Evolutionary conservation across 1,140 invertebrate genomes (phyloP), one percentile per base, ranked within the genome.

Genomic region (Cydia pomonella): DNA sequence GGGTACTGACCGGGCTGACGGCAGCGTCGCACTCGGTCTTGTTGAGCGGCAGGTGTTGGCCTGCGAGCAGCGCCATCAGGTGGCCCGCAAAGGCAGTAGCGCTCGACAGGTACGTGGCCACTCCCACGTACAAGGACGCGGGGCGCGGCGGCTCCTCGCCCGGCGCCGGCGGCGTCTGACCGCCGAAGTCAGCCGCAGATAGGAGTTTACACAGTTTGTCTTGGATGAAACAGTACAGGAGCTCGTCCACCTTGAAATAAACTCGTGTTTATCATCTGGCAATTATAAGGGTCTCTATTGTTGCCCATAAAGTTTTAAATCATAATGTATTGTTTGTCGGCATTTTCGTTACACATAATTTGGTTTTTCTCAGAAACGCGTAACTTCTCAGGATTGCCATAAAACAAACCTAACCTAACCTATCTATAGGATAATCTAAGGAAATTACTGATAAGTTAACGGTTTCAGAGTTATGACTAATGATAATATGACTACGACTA

Each of bases 181-280:
- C 82, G 41, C 5, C 93, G 79, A 92, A 88, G 0, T 94, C 94
- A 0, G 95, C 91, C 29, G 95, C 94, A 53, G 90, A 88, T 64
- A 97, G 95, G 4, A 97, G 80, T 1, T 93, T 91, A 86, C 97
- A 98, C 69, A 96, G 94, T 0, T 95, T 94, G 74, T 95, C 95
- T 21, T 94, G 87, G 64, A 98, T 83, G 87, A 97, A 98, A 85
- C 97, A 98, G 80, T 96, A 93, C 3, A 98, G 87, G 80, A 98
- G 93, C 83, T 97, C 95, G 84, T 96, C 93, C 4, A 95, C 90
- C 95, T 95, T n/a, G 4, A 64, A 63, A 50, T 41, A 12, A 44
- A 16, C 12, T 44, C 0, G 41, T 13, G 12, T 16, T 44, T 44
- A 16, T 10, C 16, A 44, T 13, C 12, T 12, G 13, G 10, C 41